These are phyloP conservation scores for Paralichthys olivaceus DNA, from an alignment of 2,113 vertebrate species.

Conservation along the genomic window DNA sequence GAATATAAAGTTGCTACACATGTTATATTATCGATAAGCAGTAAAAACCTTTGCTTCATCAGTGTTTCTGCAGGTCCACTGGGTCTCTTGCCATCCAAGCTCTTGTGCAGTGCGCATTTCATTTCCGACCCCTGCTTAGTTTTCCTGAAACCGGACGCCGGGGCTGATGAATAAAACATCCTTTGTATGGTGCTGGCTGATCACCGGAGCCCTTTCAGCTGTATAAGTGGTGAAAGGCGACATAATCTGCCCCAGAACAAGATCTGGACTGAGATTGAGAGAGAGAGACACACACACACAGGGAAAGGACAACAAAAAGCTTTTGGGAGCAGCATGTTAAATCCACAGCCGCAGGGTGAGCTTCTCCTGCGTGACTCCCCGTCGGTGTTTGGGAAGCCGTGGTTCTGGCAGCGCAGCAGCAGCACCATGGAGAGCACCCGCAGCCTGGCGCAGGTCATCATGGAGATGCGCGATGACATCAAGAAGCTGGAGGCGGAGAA, in stretches of 20 bases:
- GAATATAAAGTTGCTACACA: background rate
- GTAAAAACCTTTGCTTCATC: background rate
- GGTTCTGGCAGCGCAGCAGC: slow-evolving; percentile 76
- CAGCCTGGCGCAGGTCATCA: slow-evolving; percentile 86
- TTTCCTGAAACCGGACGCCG: slow-evolving; percentile 86
- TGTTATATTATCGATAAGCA: background rate
- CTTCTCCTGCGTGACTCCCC: slow-evolving; percentile 20
- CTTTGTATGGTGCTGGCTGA: slow-evolving; percentile 70
- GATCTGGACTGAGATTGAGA: slow-evolving; percentile 76
- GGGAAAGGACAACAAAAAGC: slow-evolving; percentile 1
- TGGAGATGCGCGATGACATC: slow-evolving; percentile 89
- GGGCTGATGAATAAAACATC: slow-evolving; percentile 91
- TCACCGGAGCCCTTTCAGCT: slow-evolving; percentile 77
- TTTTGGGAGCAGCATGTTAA: slow-evolving; percentile 60
- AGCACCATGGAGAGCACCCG: slow-evolving; percentile 84
- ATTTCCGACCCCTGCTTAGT: slow-evolving; percentile 75
- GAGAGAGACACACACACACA: background rate
- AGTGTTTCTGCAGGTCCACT: slow-evolving; percentile 3
- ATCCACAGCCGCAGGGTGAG: slow-evolving; percentile 45
- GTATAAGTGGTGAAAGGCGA: slow-evolving; percentile 83
- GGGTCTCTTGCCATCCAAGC: slow-evolving; percentile 24
- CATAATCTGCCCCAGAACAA: slow-evolving; percentile 69
- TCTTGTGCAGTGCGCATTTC: slow-evolving; percentile 57
- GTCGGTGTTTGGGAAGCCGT: slow-evolving; percentile 77
- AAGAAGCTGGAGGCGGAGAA: slow-evolving; percentile 89